Percentiles rank a stretch among this genome's conserved stretches.
Conservation (phyloP, 2,888 invertebrate species). For the Buathra laborator region DNA sequence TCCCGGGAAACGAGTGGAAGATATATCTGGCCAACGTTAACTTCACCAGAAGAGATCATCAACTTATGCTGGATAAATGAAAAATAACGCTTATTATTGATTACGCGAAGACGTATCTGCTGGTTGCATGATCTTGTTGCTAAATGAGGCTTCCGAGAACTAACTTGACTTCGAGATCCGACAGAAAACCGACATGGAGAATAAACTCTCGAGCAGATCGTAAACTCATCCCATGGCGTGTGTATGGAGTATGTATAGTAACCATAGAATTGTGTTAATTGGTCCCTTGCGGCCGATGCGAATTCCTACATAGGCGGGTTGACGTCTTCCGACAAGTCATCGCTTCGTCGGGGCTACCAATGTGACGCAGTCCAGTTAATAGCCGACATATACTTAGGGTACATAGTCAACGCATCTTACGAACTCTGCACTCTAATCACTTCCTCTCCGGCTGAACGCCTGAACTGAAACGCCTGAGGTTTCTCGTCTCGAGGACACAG, state of each 20-base stretch:
- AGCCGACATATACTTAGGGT: constrained; percentile 14
- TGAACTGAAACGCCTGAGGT: constrained; percentile 25
- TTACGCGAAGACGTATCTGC: neutral
- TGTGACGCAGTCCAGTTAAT: neutral
- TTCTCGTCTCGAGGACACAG: constrained; percentile 25
- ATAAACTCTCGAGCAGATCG: neutral
- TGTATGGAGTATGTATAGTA: neutral
- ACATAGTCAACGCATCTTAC: constrained; percentile 28
- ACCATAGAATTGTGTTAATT: constrained; percentile 44
- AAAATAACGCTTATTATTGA: too few species aligned
- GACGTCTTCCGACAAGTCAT: constrained; percentile 42
- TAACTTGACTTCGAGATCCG: neutral
- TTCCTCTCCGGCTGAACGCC: constrained; percentile 26
- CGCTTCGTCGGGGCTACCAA: neutral
- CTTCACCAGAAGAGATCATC: too few species aligned
- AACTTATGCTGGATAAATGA: too few species aligned
- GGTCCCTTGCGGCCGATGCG: constrained; percentile 24
- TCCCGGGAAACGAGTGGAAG: too few species aligned
- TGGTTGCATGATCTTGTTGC: neutral
- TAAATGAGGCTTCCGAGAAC: neutral
- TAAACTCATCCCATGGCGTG: constrained; percentile 16
- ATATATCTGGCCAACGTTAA: too few species aligned
- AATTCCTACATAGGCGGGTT: constrained; percentile 39
- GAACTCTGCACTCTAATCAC: constrained; percentile 39
- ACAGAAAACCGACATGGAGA: constrained; percentile 7